Evolutionary conservation across 1,140 invertebrate species (phyloP).

Genomic region (Nomia melanderi): DNA sequence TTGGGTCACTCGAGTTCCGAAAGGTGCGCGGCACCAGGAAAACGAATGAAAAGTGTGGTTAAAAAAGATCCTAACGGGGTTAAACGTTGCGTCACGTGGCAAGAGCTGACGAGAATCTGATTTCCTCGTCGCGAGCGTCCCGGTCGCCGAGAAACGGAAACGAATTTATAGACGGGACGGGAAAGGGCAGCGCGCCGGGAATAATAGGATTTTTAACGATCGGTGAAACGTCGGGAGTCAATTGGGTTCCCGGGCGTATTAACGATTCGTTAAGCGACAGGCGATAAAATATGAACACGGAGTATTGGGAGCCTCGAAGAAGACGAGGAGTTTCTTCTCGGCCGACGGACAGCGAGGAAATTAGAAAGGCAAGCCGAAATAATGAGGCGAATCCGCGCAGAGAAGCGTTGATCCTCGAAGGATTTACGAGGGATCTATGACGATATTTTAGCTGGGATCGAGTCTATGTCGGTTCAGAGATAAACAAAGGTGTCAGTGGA

Average conservation of each 20-base stretch:
- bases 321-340: no score
- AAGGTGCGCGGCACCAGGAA: no score
- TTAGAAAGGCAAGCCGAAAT: neutral
- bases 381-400: neutral
- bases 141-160: no score
- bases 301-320: no score
- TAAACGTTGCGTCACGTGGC: neutral
- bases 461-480: neutral
- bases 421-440: neutral
- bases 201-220: neutral
- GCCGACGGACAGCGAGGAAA: no score
- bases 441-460: neutral
- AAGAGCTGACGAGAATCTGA: constrained; percentile 11
- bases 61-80: no score
- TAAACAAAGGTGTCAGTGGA: constrained; percentile 5
- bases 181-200: neutral
- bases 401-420: neutral
- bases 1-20: no score
- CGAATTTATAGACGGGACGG: neutral
- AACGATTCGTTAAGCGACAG: neutral
- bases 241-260: neutral
- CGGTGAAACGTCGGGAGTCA: constrained; percentile 8
- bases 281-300: neutral
- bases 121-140: neutral
- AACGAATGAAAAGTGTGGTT: no score